A percentile compares a stretch with the other conserved stretches of the same genome.
These are phyloP conservation scores for Agrochola lota DNA, from an alignment of 2,888 invertebrate species.

Conservation along the genomic window DNA sequence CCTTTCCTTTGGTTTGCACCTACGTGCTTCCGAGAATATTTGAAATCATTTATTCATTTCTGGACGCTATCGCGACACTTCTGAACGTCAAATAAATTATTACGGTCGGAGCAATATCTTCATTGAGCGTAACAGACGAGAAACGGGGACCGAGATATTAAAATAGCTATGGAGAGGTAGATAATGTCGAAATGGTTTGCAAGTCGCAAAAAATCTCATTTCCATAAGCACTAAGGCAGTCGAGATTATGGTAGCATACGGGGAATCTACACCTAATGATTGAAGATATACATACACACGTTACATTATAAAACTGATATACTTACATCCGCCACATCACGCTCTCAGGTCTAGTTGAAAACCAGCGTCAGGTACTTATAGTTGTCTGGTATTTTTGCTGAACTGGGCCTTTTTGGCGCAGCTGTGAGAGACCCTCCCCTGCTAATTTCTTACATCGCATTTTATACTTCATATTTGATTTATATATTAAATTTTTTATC, in stretches of 20 bases:
- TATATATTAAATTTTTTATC: too few relatives aligned
- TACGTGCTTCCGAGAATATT: constrained; percentile 44
- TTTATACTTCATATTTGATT: too few relatives aligned
- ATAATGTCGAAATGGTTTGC: constrained; percentile 44
- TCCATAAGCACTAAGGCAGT: background rate
- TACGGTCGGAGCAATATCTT: constrained; percentile 62
- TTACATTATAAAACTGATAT: too few relatives aligned
- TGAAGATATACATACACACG: background rate
- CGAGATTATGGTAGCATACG: background rate
- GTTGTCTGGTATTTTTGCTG: too few relatives aligned
- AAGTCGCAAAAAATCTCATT: constrained; percentile 15
- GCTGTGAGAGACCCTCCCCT: too few relatives aligned
- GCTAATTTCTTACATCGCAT: too few relatives aligned
- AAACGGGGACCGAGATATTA: constrained; percentile 55
- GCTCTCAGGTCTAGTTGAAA: too few relatives aligned
- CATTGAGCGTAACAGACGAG: constrained; percentile 54
- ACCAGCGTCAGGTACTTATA: too few relatives aligned
- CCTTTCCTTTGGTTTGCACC: background rate
- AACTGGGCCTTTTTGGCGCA: too few relatives aligned
- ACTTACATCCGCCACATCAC: too few relatives aligned
- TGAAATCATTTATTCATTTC: constrained; percentile 67
- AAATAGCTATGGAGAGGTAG: constrained; percentile 48
- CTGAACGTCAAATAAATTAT: constrained; percentile 67
- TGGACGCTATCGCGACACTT: constrained; percentile 65
- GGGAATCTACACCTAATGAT: background rate